Evolutionary conservation across 2,888 invertebrate species (phyloP).

Genomic region (Macroteleia sp.): DNA sequence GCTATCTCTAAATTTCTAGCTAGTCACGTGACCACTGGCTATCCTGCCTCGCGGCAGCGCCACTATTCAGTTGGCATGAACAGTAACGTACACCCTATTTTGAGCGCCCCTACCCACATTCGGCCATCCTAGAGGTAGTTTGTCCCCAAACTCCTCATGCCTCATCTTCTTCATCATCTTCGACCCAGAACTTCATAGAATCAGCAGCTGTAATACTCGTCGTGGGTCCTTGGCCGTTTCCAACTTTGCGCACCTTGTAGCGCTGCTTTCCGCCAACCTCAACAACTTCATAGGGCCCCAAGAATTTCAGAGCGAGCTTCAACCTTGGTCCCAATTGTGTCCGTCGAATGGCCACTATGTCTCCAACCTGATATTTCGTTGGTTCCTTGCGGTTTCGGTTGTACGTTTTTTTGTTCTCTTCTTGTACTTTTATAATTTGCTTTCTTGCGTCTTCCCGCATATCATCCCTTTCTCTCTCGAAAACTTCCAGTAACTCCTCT

Average conservation of each 20-base stretch:
- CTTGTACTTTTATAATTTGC: neutral
- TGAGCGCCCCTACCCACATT: no score
- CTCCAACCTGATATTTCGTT: neutral
- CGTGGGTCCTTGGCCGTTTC: neutral
- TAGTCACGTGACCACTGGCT: no score
- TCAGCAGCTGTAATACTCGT: neutral
- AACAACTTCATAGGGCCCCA: neutral
- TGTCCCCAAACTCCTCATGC: no score
- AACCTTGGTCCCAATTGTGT: neutral
- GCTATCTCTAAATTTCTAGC: no score
- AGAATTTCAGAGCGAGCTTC: neutral
- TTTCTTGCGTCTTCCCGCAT: neutral
- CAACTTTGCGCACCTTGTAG: neutral
- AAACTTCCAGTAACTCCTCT: neutral
- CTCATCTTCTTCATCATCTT: no score
- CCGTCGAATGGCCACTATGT: neutral
- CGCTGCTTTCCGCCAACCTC: neutral
- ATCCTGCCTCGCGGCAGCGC: no score
- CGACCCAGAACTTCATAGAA: neutral
- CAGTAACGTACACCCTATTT: no score
- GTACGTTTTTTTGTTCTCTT: neutral
- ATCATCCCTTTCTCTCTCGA: neutral
- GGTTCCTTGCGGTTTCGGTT: neutral
- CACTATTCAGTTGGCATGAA: no score
- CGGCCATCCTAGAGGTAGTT: no score